Conservation (phyloP, 2,888 invertebrate genomes). For the Sialis fuliginosa region DNA sequence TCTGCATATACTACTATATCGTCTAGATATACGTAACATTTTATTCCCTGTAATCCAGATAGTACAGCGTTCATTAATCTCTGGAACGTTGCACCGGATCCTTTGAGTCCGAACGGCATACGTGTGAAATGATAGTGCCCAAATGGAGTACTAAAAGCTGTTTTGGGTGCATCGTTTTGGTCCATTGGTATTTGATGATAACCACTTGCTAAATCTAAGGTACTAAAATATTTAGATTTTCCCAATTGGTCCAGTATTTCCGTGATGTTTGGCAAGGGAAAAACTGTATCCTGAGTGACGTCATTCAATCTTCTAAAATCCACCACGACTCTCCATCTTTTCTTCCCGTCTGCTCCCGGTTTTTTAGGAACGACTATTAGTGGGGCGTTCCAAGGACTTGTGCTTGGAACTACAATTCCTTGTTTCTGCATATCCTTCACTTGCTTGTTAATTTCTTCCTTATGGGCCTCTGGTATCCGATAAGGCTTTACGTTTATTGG, state of each 20-base stretch:
- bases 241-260: not conserved
- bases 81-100: constrained; percentile 16
- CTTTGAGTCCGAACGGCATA: constrained; percentile 14
- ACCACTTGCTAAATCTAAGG: not conserved
- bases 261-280: not conserved
- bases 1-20: constrained; percentile 7
- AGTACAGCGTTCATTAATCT: constrained; percentile 15
- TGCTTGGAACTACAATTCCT: no score
- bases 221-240: not conserved
- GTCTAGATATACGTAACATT: constrained; percentile 5
- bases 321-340: no score
- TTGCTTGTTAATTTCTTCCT: no score
- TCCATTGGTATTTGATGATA: constrained; percentile 1
- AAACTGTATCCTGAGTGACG: no score
- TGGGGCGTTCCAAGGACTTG: no score
- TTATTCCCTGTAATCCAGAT: constrained; percentile 9
- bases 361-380: no score
- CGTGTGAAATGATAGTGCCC: constrained; percentile 10
- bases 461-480: no score
- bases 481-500: no score
- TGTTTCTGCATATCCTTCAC: no score
- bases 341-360: no score
- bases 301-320: no score
- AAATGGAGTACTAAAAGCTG: constrained; percentile 7
- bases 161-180: constrained; percentile 6